Percentiles rank a stretch among this genome's conserved stretches.
Conservation (phyloP, 2,888 invertebrate species). For the Scaptomyza reducta region DNA sequence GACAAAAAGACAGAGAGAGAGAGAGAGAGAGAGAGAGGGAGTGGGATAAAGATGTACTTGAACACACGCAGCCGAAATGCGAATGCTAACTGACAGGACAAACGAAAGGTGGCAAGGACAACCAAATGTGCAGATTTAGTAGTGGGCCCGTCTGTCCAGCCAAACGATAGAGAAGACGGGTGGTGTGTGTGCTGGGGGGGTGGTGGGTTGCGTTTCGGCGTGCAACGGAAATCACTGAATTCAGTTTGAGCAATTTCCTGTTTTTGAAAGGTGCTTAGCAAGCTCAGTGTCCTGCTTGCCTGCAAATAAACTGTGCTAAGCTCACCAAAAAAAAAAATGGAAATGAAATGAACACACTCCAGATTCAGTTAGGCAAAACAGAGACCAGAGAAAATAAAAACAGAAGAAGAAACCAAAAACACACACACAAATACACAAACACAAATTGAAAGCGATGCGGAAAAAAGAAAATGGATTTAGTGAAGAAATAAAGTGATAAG, state of each 20-base stretch:
- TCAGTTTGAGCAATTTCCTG: slow-evolving; percentile 74
- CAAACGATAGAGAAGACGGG: not conserved
- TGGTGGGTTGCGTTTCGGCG: no score
- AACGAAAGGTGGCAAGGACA: slow-evolving; percentile 3
- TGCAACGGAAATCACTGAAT: slow-evolving; percentile 69
- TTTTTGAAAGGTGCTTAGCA: slow-evolving; percentile 57
- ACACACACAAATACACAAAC: not conserved
- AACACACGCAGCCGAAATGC: slow-evolving; percentile 8
- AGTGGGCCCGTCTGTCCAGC: slow-evolving; percentile 14
- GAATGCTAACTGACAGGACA: slow-evolving; percentile 9
- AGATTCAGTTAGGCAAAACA: slow-evolving; percentile 31
- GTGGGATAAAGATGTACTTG: slow-evolving; percentile 1
- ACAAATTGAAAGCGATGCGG: slow-evolving; percentile 6
- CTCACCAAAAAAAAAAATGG: slow-evolving; percentile 26
- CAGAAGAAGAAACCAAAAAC: not conserved
- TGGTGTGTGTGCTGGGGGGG: not conserved
- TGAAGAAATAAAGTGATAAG: not conserved
- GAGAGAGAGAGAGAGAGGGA: not conserved
- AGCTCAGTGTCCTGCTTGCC: slow-evolving; percentile 11
- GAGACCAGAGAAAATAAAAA: not conserved
- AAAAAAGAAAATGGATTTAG: slow-evolving; percentile 8
- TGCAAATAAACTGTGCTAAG: slow-evolving; percentile 68
- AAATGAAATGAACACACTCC: slow-evolving; percentile 29
- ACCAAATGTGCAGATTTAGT: slow-evolving; percentile 22
- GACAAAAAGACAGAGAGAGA: no score